Percentiles rank a stretch among this genome's conserved stretches.
These are phyloP conservation scores for Drosophila cognata DNA, from an alignment of 2,888 invertebrate genomes.

Conservation along the genomic window DNA sequence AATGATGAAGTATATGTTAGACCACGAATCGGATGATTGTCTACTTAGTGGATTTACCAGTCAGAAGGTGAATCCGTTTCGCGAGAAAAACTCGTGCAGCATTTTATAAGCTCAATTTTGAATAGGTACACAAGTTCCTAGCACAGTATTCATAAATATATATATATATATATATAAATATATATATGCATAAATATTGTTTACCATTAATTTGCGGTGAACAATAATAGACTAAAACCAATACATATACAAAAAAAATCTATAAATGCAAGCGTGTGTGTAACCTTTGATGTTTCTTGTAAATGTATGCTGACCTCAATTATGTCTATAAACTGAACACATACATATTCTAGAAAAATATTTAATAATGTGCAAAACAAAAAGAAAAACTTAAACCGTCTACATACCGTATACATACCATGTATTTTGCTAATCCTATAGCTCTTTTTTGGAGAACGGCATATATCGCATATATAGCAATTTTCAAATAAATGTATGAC, in stretches of 20 bases:
- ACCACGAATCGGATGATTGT: constrained; percentile 97
- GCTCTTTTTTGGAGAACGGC: constrained; percentile 74
- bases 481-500: constrained; percentile 46
- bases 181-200: constrained; percentile 45
- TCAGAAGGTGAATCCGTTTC: constrained; percentile 97
- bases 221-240: constrained; percentile 45
- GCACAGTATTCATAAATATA: constrained; percentile 60
- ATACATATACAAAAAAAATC: constrained; percentile 26
- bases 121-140: constrained; percentile 59
- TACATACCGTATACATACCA: constrained; percentile 61
- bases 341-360: constrained; percentile 54
- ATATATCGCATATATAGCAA: constrained; percentile 29
- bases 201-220: constrained; percentile 39
- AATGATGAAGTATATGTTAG: constrained; percentile 95
- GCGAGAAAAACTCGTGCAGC: constrained; percentile 95
- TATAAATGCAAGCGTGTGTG: constrained; percentile 50
- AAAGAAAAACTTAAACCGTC: constrained; percentile 63
- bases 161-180: constrained; percentile 35
- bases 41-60: constrained; percentile 96
- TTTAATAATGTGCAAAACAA: constrained; percentile 44
- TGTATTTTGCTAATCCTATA: constrained; percentile 76
- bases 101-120: constrained; percentile 88
- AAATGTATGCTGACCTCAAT: constrained; percentile 78
- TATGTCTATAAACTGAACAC: constrained; percentile 78
- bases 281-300: constrained; percentile 66